Evolutionary conservation across 2,797 vertebrate species (phyloP), one percentile per base, ranked within the genome.

Genomic region (Remorina albescens): DNA sequence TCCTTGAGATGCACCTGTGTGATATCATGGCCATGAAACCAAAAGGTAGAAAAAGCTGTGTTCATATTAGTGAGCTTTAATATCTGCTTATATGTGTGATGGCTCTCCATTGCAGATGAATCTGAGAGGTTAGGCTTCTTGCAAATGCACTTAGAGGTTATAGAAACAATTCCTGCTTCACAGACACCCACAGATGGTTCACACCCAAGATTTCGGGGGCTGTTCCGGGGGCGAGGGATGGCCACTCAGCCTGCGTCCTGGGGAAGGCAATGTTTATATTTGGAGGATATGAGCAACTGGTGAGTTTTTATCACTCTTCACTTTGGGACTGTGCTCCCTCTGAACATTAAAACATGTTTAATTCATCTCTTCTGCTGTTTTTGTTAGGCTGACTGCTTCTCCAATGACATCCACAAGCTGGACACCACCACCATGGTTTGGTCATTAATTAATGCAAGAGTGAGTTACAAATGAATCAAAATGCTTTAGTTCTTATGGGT

Each of bases 241-340:
- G 98, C 56, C 98, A 99, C 92, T 99, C 98, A 0, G 96, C 98
- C 78, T 98, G 97, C 51, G 96, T 98, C 76, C 83, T 98, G 83
- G 94, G 95, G 66, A 99, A 97, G 86, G 95, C 93, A 82, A 99
- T 99, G 98, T 99, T 97, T 89, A 96, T 99, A 93, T 99, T 99
- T 34, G 97, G 98, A 80, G 98, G 98, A 88, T 99, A 99, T 4
- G 98, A 99, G 73, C 98, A 99, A 91, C 94, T 98, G 96, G 98
- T 99, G 88, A 90, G 97, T 93, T 57, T 67, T 70, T 3, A 9
- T 71, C 57, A 39, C 54, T 79, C 51, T 44, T 70, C 71, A 54
- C 55, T 39, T 10, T 51, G 2, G 0, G 32, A 54, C 21, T 56
- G 30, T 25, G 4, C 26, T 75, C 50, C 26, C 50, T 30, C 16